Conservation (phyloP, 2,888 invertebrate genomes). For the Hecatera dysodea region DNA sequence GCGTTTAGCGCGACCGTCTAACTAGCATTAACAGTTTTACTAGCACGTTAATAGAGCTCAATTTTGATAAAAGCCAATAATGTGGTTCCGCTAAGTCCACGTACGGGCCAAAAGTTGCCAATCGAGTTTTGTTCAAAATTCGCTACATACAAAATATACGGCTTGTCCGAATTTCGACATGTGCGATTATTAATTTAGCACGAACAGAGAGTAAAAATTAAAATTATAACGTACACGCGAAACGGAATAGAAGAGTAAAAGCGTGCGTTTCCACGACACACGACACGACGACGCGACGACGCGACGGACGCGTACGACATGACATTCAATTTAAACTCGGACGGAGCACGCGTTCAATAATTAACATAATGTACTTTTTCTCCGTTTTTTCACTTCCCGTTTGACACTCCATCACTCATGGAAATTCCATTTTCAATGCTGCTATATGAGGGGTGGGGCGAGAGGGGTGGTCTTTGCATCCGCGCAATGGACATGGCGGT, state of each 20-base stretch:
- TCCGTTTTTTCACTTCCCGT: constrained; percentile 90
- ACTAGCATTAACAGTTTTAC: constrained; percentile 47
- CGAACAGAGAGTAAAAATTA: constrained; percentile 70
- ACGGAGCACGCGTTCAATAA: constrained; percentile 88
- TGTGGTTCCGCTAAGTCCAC: constrained; percentile 44
- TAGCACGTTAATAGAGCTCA: constrained; percentile 39
- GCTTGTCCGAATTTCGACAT: constrained; percentile 63
- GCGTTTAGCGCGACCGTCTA: constrained; percentile 35
- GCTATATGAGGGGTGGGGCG: constrained; percentile 85
- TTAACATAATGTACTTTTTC: constrained; percentile 91
- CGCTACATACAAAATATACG: constrained; percentile 57
- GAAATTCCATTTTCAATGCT: constrained; percentile 91
- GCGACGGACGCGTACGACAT: constrained; percentile 81
- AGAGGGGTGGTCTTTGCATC: constrained; percentile 89
- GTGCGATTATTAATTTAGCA: constrained; percentile 67
- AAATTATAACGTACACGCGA: constrained; percentile 74
- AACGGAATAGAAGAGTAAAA: constrained; percentile 76
- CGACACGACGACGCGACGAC: constrained; percentile 62
- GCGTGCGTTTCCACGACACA: constrained; percentile 76
- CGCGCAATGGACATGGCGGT: constrained; percentile 90
- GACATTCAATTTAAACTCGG: constrained; percentile 90
- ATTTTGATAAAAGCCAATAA: constrained; percentile 53
- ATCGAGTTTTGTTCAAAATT: constrained; percentile 65
- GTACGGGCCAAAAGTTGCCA: constrained; percentile 57
- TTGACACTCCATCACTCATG: constrained; percentile 91